Base-by-base conservation (phyloP, 2,113 vertebrate species). In the Etia nguti region DNA sequence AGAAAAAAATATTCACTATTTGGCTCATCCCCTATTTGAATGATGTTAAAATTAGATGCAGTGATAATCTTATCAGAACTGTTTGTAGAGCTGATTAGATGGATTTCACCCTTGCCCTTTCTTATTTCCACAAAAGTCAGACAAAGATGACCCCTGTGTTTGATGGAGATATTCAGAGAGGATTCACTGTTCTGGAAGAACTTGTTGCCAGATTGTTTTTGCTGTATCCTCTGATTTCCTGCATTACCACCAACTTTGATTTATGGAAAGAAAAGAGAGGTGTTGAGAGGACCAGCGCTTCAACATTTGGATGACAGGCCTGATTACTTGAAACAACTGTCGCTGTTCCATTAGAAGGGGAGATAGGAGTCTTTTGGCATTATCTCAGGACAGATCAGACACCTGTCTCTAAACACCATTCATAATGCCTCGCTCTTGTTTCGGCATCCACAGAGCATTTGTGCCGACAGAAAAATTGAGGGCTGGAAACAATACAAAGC, bases 281-380 rank as follows among this genome's bases (percentile, higher is more conserved):
- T 48, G 87, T 46, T 88, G 90, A 94, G 89, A 92, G 89, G 82
- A 92, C 91, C 85, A 87, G 88, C 68, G 26, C 80, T 88, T 65
- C 70, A 22, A 87, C 91, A 70, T 93, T 92, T 92, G 93, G 92
- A 90, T 90, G 94, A 95, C 94, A 94, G 92, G 86, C 88, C 86
- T 90, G 94, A 95, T 94, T 91, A 90, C 93, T 94, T 89, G 86
- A 94, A 96, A 94, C 94, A 95, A 95, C 90, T 89, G 90, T 94
- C 91, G 79, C 86, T 59, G 73, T 91, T 92, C 88, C 90, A 93
- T 96, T 95, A 95, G 92, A 93, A 75, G 90, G 52, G 86, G 79
- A 92, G 91, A 96, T 92, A 89, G 87, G 62, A 87, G 88, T 92
- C 80, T 95, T 89, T 91, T 90, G 91, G 91, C 90, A 91, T 95